A percentile compares a stretch with the other conserved stretches of the same genome.
Conservation (phyloP, 2,888 invertebrate species). For the Zaprionus obscuricornis region DNA sequence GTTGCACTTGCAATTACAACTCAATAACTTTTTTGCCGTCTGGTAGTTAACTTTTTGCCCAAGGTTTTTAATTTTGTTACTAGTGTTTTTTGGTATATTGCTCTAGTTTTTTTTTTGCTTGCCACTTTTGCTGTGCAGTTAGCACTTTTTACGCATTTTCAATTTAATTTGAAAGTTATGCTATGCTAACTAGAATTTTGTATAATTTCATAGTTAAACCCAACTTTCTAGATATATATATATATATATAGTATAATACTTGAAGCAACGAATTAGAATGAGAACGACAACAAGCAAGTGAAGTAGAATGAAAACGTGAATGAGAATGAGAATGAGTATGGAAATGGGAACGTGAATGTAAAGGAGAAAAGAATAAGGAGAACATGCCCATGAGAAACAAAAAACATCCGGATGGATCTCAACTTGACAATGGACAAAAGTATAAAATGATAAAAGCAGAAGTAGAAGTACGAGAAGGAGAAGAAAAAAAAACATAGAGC, state of each 20-base stretch:
- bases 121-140: constrained; percentile 1
- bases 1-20: constrained; percentile 74
- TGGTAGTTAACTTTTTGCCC: constrained; percentile 59
- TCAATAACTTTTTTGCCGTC: constrained; percentile 71
- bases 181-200: neutral
- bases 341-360: too few relatives aligned
- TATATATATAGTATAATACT: too few relatives aligned
- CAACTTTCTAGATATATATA: too few relatives aligned
- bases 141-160: constrained; percentile 23
- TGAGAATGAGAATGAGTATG: constrained; percentile 7
- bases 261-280: too few relatives aligned
- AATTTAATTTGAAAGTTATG: constrained; percentile 39
- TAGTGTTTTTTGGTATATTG: constrained; percentile 38
- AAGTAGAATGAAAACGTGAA: constrained; percentile 7
- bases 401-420: too few relatives aligned
- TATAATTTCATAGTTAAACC: too few relatives aligned
- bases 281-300: too few relatives aligned
- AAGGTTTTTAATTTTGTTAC: constrained; percentile 52
- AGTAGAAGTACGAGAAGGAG: neutral
- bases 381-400: too few relatives aligned
- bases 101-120: neutral
- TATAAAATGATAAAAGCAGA: neutral
- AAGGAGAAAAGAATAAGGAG: too few relatives aligned
- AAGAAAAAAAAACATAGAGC: too few relatives aligned
- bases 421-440: too few relatives aligned